A percentile compares a stretch with the other conserved stretches of the same genome.
Conservation (phyloP, 2,888 invertebrate species). For the Chrysotoxum bicinctum region DNA sequence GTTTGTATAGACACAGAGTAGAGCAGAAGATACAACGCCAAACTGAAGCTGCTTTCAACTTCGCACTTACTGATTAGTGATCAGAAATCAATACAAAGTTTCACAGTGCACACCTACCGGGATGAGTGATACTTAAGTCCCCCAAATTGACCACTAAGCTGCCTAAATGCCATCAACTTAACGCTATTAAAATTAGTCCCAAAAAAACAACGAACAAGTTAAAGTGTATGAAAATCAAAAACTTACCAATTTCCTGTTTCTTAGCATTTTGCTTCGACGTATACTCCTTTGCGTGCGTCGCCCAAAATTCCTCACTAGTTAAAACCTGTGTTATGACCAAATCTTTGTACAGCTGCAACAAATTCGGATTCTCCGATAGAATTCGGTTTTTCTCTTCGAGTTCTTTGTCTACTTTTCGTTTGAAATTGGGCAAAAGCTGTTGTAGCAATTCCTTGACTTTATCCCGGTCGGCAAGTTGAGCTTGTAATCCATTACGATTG, state of each 20-base stretch:
- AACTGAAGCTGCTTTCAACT: no score
- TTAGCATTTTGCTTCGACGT: constrained; percentile 87
- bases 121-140: no score
- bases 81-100: no score
- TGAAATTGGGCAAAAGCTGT: constrained; percentile 95
- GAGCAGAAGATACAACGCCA: no score
- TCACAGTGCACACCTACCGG: no score
- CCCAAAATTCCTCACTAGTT: constrained; percentile 99
- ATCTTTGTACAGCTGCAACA: constrained; percentile 97
- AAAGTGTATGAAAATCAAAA: not conserved
- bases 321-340: constrained; percentile 98
- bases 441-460: constrained; percentile 95
- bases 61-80: no score
- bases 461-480: constrained; percentile 94
- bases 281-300: constrained; percentile 91
- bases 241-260: constrained; percentile 91
- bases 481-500: constrained; percentile 90
- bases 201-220: not conserved
- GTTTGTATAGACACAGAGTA: no score
- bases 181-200: no score
- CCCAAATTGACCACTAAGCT: no score
- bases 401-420: constrained; percentile 94
- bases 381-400: constrained; percentile 95
- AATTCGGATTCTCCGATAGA: constrained; percentile 93
- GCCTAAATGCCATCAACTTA: no score